Evolutionary conservation across 2,113 vertebrate species (phyloP), one percentile per base, ranked within the genome.

Genomic region (Hoplias malabaricus): DNA sequence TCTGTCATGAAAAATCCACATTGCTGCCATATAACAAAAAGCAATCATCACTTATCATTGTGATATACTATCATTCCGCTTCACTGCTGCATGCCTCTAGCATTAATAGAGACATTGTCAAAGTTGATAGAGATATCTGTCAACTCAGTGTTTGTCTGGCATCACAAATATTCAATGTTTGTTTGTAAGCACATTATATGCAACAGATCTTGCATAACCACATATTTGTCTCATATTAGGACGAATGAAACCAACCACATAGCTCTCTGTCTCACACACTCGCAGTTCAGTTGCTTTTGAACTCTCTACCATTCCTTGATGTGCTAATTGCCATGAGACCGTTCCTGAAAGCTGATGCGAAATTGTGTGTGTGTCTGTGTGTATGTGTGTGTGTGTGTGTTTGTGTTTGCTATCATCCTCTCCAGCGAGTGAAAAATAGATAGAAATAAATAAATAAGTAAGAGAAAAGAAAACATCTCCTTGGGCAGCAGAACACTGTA

Each of bases 401-500:
- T n/a, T n/a, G n/a, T n/a, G n/a, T 80, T 72, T 65, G 23, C 57
- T 63, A 53, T 70, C 57, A 65, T 33, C 43, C 65, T 67, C 56
- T 66, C 27, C 27, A 25, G 19, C 38, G 9, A 21, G 57, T 42
- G 50, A 19, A 72, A 62, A 40, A 40, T 73, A 77, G 25, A 79
- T 8, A 54, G 14, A 71, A 56, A 65, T 79, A 79, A 79, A 79
- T 65, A 79, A 71, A 79, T 48, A 79, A 66, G 23, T n/a, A 42
- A 38, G 77, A 73, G 38, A 72, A 79, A 56, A 66, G 68, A 72
- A n/a, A 65, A 34, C 79, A 68, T 77, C 71, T 80, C 40, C 56
- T 80, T 65, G 65, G 73, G 73, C 73, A 75, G 67, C 46, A 71
- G 73, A 81, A 81, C 68, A 81, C 79, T 81, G 73, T 81, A 81